A percentile compares a stretch with the other conserved stretches of the same genome.
Conservation (phyloP, 2,888 invertebrate genomes). For the Leptinotarsa rubiginosa region DNA sequence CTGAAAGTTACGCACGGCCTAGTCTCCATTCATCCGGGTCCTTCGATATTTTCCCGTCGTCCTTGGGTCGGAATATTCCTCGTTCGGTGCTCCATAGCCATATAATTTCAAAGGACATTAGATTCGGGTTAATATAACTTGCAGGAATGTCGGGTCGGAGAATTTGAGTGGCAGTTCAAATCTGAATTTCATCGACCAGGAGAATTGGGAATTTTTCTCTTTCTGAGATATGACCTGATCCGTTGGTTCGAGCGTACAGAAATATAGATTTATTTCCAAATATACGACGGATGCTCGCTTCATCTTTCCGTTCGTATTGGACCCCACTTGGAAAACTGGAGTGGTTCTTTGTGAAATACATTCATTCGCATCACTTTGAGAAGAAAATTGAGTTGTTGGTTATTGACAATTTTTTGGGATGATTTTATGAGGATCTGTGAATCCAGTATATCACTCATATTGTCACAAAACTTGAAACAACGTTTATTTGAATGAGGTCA, state of each 20-base stretch:
- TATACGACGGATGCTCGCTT: not conserved
- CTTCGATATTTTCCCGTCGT: constrained; percentile 44
- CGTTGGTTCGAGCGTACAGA: constrained; percentile 4
- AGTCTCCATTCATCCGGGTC: constrained; percentile 44
- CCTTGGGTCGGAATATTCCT: constrained; percentile 32
- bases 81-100: constrained; percentile 21
- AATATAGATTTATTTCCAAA: not conserved
- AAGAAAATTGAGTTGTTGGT: not conserved
- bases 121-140: constrained; percentile 41
- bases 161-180: constrained; percentile 44
- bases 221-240: not conserved
- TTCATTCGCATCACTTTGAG: not conserved
- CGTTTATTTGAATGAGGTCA: too few relatives aligned
- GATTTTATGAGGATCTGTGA: too few relatives aligned
- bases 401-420: too few relatives aligned
- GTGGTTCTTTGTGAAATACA: not conserved
- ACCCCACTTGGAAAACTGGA: not conserved
- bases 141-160: constrained; percentile 39
- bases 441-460: too few relatives aligned
- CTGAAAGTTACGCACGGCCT: constrained; percentile 48
- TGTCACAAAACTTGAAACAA: too few relatives aligned
- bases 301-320: not conserved
- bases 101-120: constrained; percentile 43
- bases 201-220: constrained; percentile 2
- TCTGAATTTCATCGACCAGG: constrained; percentile 36